Conservation (phyloP, 2,888 invertebrate species). For the Dromius quadrimaculatus region DNA sequence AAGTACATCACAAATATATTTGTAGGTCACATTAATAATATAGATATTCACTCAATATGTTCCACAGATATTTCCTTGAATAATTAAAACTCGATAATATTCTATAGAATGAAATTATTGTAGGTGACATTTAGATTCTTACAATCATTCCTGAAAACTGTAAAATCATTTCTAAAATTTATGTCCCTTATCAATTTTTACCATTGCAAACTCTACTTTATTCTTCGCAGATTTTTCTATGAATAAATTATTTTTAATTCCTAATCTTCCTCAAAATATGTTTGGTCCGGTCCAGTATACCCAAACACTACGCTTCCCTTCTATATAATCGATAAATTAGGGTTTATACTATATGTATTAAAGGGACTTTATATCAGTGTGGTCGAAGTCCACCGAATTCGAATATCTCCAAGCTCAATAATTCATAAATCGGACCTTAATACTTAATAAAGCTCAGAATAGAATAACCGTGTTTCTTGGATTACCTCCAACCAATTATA, state of each 20-base stretch:
- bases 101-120: too few species aligned
- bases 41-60: too few species aligned
- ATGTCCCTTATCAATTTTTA: too few species aligned
- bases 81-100: too few species aligned
- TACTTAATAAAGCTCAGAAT: constrained; percentile 49
- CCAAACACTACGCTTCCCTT: constrained; percentile 43
- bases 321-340: constrained; percentile 49
- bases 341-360: constrained; percentile 47
- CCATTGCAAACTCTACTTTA: too few species aligned
- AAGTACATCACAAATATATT: too few species aligned
- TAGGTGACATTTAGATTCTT: too few species aligned
- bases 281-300: constrained; percentile 21
- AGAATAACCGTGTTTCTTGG: constrained; percentile 38
- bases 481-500: constrained; percentile 27
- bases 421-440: constrained; percentile 49
- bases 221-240: not conserved
- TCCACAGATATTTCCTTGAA: too few species aligned
- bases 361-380: constrained; percentile 40
- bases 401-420: constrained; percentile 49
- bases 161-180: too few species aligned
- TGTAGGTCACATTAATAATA: too few species aligned
- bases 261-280: not conserved
- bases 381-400: constrained; percentile 37
- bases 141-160: too few species aligned
- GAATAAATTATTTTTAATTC: not conserved